Percentiles rank a stretch among this genome's conserved stretches.
Conservation (phyloP, 2,113 vertebrate genomes). For the Aegotheles bennettii region DNA sequence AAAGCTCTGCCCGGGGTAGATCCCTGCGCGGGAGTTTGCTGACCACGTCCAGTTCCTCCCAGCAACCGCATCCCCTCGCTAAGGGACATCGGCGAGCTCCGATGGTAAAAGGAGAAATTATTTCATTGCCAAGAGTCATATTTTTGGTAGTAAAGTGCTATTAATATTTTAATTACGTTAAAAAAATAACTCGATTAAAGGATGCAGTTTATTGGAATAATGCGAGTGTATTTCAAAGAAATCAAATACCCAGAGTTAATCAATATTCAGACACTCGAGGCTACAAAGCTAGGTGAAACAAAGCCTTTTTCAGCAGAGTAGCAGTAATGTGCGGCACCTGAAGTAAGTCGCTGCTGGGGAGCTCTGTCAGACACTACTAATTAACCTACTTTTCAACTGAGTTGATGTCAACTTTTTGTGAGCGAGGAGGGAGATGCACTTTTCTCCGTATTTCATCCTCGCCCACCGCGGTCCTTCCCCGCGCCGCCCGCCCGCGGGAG, state of each 20-base stretch:
- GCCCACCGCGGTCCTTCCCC: background rate
- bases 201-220: background rate
- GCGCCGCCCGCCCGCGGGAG: background rate
- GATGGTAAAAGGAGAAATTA: background rate
- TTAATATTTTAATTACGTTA: slow-evolving; percentile 18
- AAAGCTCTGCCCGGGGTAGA: background rate
- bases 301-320: slow-evolving; percentile 25
- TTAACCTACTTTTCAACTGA: slow-evolving; percentile 70
- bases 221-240: slow-evolving; percentile 23
- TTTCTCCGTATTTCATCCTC: background rate
- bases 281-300: slow-evolving; percentile 44
- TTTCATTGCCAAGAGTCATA: background rate
- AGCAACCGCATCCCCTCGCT: background rate
- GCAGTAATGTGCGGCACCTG: slow-evolving; percentile 40
- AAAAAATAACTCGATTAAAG: background rate
- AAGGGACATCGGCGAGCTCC: background rate
- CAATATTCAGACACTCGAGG: slow-evolving; percentile 54
- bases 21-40: background rate
- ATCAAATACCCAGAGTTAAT: slow-evolving; percentile 26
- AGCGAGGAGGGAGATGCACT: background rate
- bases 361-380: slow-evolving; percentile 55
- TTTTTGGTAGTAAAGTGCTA: background rate
- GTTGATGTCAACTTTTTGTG: slow-evolving; percentile 48
- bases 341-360: slow-evolving; percentile 60
- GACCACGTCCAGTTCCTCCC: background rate